A percentile compares a stretch with the other conserved stretches of the same genome.
phyloP scores from a whole-genome alignment of 1,140 invertebrate genomes.

The Oncopodura yosiiana region DNA sequence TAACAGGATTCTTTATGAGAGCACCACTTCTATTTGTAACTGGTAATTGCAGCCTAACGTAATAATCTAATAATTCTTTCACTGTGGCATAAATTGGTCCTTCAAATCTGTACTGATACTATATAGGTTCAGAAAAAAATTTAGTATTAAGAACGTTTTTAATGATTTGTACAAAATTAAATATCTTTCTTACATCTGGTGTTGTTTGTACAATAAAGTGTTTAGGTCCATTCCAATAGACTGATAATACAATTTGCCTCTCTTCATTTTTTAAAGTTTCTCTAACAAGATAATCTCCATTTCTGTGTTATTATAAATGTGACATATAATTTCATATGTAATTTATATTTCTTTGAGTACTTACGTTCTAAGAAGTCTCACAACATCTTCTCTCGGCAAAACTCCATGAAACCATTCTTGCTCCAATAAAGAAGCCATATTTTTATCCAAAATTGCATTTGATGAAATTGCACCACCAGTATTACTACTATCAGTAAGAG shows the following conservation, averaged over 20 bases:
- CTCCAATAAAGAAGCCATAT: constrained; percentile 52
- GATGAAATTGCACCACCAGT: constrained; percentile 2
- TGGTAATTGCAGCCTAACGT: constrained; percentile 67
- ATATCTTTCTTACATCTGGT: constrained; percentile 53
- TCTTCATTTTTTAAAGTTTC: constrained; percentile 89
- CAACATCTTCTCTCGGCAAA: constrained; percentile 88
- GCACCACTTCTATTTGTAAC: constrained; percentile 87
- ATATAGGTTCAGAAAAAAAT: constrained; percentile 28
- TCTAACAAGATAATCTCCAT: constrained; percentile 89
- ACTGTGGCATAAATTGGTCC: constrained; percentile 85
- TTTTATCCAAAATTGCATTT: constrained; percentile 17
- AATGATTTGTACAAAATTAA: neutral
- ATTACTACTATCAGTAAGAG: neutral
- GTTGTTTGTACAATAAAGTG: constrained; percentile 97
- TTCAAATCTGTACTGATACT: constrained; percentile 88
- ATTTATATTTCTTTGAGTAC: neutral
- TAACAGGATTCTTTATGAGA: constrained; percentile 71
- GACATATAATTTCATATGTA: neutral
- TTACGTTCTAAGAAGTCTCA: constrained; percentile 59
- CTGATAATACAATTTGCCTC: constrained; percentile 84
- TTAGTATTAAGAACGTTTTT: neutral
- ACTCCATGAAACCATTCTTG: constrained; percentile 98
- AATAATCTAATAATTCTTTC: constrained; percentile 78
- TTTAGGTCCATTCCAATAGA: constrained; percentile 82
- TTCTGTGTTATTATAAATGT: constrained; percentile 41